A percentile compares a stretch with the other conserved stretches of the same genome.
Evolutionary conservation across 30 jellyfish, hydroid and myxozoan species (phyloP).

Genomic region (Sanderia malayensis): DNA sequence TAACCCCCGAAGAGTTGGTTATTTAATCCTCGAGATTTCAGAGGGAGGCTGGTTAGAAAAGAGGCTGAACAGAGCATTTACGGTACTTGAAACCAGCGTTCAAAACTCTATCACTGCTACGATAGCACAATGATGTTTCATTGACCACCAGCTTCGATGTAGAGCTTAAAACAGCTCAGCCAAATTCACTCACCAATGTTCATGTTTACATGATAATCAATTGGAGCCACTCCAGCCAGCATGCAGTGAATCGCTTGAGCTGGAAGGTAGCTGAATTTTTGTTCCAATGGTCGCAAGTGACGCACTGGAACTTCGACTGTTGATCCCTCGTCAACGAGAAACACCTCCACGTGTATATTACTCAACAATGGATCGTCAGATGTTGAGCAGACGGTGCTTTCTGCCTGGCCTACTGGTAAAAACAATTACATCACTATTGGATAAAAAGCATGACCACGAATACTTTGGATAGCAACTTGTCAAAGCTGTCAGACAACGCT

Average conservation of each 20-base stretch:
- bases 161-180: no score
- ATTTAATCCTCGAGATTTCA: no score
- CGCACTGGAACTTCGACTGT: constrained; percentile 37
- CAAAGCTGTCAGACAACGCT: no score
- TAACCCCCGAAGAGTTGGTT: no score
- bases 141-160: no score
- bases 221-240: constrained; percentile 90
- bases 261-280: constrained; percentile 56
- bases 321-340: constrained; percentile 77
- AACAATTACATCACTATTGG: neutral
- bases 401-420: constrained; percentile 15
- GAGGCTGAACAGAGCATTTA: no score
- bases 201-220: constrained; percentile 10
- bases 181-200: constrained; percentile 18
- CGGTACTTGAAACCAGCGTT: no score
- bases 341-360: constrained; percentile 33
- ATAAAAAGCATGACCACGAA: no score
- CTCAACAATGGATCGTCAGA: constrained; percentile 50
- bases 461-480: no score
- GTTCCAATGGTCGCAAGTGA: constrained; percentile 64
- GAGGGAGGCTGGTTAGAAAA: no score
- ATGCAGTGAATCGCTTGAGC: constrained; percentile 77
- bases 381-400: constrained; percentile 24
- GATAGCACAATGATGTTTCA: no score
- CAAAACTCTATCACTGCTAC: no score